Evolutionary conservation across 2,113 vertebrate genomes (phyloP), one percentile per base, ranked within the genome.

Genomic region (Callipepla squamata): DNA sequence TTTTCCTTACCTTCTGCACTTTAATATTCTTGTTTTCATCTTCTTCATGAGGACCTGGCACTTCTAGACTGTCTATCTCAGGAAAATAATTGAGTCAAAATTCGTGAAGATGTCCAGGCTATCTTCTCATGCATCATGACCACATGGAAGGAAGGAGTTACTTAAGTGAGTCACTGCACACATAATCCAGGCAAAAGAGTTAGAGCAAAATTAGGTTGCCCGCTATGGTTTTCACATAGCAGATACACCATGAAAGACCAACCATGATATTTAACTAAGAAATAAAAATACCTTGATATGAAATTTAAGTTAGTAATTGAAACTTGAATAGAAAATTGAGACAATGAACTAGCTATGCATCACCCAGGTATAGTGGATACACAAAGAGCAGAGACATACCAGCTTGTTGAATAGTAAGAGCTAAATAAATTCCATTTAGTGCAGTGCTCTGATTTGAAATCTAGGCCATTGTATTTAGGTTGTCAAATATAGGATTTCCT

Each of bases 211-310:
- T 42, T 23, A 65, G 42, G 40, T 69, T 72, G 13, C 9, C 36
- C 51, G 17, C 7, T 65, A 3, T 32, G 7, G 38, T 50, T 21
- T 81, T 55, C 18, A 3, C 3, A 30, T 13, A 68, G 13, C 15
- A 65, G 61, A 47, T 16, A 25, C 3, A 18, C 11, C 1, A 5
- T 22, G 57, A 84, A 62, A 70, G 23, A 65, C 13, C 14, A 50
- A 68, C 18, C 0, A 0, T 47, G 34, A 47, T 18, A 21, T 7
- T 2, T 32, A 26, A 34, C 42, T 26, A 62, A 87, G 9, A 53
- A 22, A 25, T 3, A 8, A 9, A 14, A 68, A 85, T 7, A 34
- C 6, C 25, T 8, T 14, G 5, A 22, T 2, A 2, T 57, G 28
- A 79, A 72, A 42, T 2, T 63, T 34, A 74, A 16, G 7, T 53